Evolutionary conservation across 2,888 invertebrate species (phyloP).

Genomic region (Drosophila maculinotata): DNA sequence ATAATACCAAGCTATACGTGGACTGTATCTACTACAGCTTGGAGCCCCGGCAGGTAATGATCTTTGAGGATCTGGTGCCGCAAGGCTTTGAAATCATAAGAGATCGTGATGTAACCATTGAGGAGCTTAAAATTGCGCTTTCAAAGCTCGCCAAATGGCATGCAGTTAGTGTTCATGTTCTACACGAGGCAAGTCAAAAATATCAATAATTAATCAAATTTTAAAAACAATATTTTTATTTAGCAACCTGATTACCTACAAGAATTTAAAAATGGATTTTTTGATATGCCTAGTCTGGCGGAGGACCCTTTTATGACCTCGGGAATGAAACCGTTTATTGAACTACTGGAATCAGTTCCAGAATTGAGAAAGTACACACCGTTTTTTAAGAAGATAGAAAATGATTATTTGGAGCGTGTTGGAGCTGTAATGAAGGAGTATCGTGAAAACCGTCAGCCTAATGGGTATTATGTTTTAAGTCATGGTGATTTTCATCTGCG

Average conservation of each 20-base stretch:
- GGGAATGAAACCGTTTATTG: constrained; percentile 50
- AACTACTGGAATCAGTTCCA: constrained; percentile 51
- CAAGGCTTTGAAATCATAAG: constrained; percentile 52
- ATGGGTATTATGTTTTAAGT: constrained; percentile 50
- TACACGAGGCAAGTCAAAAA: constrained; percentile 71
- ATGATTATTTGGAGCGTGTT: constrained; percentile 23
- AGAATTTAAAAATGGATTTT: constrained; percentile 80
- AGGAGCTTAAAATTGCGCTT: constrained; percentile 81
- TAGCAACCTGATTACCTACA: constrained; percentile 44
- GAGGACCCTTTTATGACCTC: constrained; percentile 35
- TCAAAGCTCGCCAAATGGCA: constrained; percentile 85
- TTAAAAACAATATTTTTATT: not conserved
- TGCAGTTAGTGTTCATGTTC: constrained; percentile 78
- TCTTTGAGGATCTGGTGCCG: constrained; percentile 74
- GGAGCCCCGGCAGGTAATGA: constrained; percentile 51
- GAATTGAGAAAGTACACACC: not conserved
- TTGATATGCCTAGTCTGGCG: constrained; percentile 48
- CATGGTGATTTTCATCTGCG: constrained; percentile 70
- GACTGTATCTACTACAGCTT: constrained; percentile 58
- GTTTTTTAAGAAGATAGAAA: constrained; percentile 37
- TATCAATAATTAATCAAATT: too few relatives aligned
- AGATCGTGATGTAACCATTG: constrained; percentile 73
- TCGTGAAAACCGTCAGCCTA: constrained; percentile 38
- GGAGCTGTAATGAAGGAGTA: constrained; percentile 33
- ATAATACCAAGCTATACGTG: constrained; percentile 51